Evolutionary conservation across 2,888 invertebrate genomes (phyloP), one percentile per base, ranked within the genome.

Genomic region (Polietes domitor): DNA sequence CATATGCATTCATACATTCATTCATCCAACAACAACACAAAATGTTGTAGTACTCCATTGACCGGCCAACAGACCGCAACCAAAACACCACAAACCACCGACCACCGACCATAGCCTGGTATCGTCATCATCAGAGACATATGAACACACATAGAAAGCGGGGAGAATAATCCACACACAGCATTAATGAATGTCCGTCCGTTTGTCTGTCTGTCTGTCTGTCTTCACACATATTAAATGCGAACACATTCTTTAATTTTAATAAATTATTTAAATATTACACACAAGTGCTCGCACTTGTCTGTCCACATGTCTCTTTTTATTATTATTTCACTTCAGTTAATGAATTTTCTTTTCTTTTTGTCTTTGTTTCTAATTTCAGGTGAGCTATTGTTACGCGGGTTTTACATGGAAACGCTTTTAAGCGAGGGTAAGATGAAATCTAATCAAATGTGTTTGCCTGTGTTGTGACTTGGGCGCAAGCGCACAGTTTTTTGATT

Each of bases 331-430:
- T 26, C 15, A 58, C 12, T 58, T 26, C 15, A 58, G 1, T 58
- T 58, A 58, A 5, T 81, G 58, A 53, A 70, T 80, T 81, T 63
- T 63, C 15, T 55, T 21, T 63, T 32, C 58, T 63, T 58, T 63
- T 10, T 47, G 1, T 47, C 47, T 37, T 37, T 37, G 2, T 58
- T 37, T 80, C 17, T 63, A 10, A 32, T 80, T 83, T 28, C 63
- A 83, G 83, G 83, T 83, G 43, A 80, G 83, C 77, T 61, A 70
- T 80, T 77, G 50, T 41, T n/a, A n/a, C n/a, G 50, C 32, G 32
- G 74, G 53, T 77, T 75, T 72, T 78, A 81, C 78, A 73, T 76
- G 72, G n/a, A 75, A 81, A 78, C 24, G 58, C 41, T 83, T 79
- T 80, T 47, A 26, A 70, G 50, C 21, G 21, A 37, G 32, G 63